Conservation (phyloP, 2,113 vertebrate species). For the Strigops habroptila region DNA sequence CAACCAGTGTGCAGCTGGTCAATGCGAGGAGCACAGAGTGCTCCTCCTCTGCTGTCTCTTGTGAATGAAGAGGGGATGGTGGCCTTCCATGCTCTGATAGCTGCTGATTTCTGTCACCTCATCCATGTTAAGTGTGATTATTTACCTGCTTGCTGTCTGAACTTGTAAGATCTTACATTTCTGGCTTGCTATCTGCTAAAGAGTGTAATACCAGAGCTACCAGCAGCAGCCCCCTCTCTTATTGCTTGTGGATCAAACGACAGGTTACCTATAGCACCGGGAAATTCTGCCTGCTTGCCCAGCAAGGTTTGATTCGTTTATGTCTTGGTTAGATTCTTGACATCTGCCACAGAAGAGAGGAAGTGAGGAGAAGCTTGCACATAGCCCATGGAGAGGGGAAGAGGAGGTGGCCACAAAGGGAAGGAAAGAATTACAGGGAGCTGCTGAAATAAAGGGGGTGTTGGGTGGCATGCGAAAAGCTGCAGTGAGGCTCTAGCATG, state of each 20-base stretch:
- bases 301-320: background rate
- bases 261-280: background rate
- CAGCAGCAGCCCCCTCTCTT: background rate
- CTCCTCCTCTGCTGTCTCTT: background rate
- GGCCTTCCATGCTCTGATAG: fast-evolving
- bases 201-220: background rate
- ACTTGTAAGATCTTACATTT: background rate
- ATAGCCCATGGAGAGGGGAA: background rate
- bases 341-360: background rate
- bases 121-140: background rate
- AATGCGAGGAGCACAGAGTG: fast-evolving
- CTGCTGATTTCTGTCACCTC: background rate
- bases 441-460: background rate
- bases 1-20: background rate
- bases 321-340: background rate
- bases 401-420: background rate
- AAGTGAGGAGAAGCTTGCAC: background rate
- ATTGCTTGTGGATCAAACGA: background rate
- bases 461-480: background rate
- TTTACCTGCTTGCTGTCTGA: background rate
- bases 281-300: background rate
- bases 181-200: background rate
- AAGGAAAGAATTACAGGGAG: background rate
- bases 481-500: background rate
- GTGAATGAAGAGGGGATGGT: background rate